phyloP scores from a whole-genome alignment of 2,888 invertebrate species.

The Caenorhabditis zanzibari region DNA sequence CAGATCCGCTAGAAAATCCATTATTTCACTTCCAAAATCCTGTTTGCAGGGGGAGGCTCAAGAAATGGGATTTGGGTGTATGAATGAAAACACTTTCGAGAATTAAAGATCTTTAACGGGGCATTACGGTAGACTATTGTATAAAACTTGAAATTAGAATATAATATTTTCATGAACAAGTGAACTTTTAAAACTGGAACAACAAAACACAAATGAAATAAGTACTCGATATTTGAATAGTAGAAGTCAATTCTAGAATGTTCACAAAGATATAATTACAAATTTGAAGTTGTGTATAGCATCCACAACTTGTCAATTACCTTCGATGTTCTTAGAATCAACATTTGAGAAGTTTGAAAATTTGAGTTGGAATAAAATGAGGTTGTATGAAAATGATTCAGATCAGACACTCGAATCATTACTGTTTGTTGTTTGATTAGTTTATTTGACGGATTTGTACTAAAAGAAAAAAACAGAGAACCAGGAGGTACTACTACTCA shows the following conservation, averaged over 20 bases:
- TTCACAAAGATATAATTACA: conserved; percentile 16
- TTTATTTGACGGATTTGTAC: conserved; percentile 33
- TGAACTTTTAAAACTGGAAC: background rate
- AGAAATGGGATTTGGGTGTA: background rate
- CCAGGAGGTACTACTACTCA: conserved; percentile 1
- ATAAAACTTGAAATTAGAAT: too few species aligned
- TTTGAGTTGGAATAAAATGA: background rate
- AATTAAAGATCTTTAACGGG: background rate
- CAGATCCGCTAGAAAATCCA: background rate
- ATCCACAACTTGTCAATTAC: conserved; percentile 5
- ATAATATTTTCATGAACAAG: background rate
- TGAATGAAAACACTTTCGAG: background rate
- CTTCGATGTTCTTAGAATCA: background rate
- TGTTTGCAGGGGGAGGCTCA: conserved; percentile 17
- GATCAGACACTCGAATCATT: conserved; percentile 17
- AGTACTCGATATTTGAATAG: background rate
- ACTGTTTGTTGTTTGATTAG: conserved; percentile 12
- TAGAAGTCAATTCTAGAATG: conserved; percentile 13
- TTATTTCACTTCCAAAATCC: conserved; percentile 1
- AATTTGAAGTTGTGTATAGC: background rate
- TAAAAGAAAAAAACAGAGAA: conserved; percentile 11
- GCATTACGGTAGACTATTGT: conserved; percentile 1
- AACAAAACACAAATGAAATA: background rate
- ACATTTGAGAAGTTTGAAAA: conserved; percentile 4
- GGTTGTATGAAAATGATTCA: background rate